Percentiles rank a stretch among this genome's conserved stretches.
These are phyloP conservation scores for Dugesia japonica DNA, from an alignment of 2,888 invertebrate species.

Conservation along the genomic window DNA sequence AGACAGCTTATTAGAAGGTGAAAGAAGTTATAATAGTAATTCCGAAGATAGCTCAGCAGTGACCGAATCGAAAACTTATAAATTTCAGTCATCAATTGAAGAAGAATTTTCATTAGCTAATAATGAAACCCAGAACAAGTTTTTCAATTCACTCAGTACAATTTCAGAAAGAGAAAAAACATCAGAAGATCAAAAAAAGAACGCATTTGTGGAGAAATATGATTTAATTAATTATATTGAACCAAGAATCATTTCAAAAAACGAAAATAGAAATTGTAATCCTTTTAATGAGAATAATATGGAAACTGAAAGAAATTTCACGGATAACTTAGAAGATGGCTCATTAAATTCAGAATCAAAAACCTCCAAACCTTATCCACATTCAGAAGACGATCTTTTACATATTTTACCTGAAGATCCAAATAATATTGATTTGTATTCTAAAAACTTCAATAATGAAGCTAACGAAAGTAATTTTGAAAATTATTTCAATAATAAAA, in stretches of 20 bases:
- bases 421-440: too few relatives aligned
- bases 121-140: not conserved
- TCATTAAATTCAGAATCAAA: too few relatives aligned
- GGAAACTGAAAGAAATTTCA: too few relatives aligned
- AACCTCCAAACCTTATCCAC: too few relatives aligned
- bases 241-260: too few relatives aligned
- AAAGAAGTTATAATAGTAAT: not conserved
- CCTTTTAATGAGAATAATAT: too few relatives aligned
- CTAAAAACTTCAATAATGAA: too few relatives aligned
- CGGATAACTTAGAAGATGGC: too few relatives aligned
- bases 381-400: too few relatives aligned
- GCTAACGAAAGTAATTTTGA: too few relatives aligned
- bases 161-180: constrained; percentile 9
- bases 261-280: too few relatives aligned
- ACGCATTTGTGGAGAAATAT: not conserved
- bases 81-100: not conserved
- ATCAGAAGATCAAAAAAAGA: not conserved
- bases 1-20: not conserved
- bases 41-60: not conserved
- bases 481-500: not conserved
- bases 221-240: not conserved
- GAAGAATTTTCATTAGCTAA: not conserved
- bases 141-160: not conserved
- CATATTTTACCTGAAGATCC: too few relatives aligned
- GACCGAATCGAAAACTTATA: not conserved